Evolutionary conservation across 2,888 invertebrate species (phyloP), one percentile per base, ranked within the genome.

Genomic region (Formica aserva): DNA sequence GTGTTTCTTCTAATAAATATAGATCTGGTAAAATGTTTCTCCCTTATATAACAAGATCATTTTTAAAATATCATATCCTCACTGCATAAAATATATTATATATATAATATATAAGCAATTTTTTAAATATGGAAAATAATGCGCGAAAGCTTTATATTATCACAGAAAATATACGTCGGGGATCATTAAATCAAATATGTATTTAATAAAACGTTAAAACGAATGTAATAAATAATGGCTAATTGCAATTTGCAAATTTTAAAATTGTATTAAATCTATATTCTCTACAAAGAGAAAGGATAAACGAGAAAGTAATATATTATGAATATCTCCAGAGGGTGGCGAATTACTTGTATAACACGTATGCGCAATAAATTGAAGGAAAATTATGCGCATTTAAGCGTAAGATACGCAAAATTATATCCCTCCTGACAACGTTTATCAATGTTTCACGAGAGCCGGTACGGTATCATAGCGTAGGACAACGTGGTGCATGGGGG

Each of bases 341-440:
- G 52, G 35, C 52, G 66, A 55, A 41, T 67, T 77, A 65, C 66
- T 66, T 41, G 77, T 66, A 29, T 52, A 5, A 29, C 77, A 77
- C 77, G 77, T 55, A 38, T 38, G 35, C 32, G 38, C 77, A 15
- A 77, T 77, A 55, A 66, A 77, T 77, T n/a, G 29, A 41, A 77
- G 55, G 77, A 77, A 77, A 77, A 67, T 67, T 66, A 38, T 66
- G 66, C 38, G 65, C 52, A 52, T 52, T 76, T 65, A 65, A 75
- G 45, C 45, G 75, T 35, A 76, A 77, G 77, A 77, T 77, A 77
- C 66, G 66, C 67, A 22, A 29, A 66, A 38, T 66, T 41, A 66
- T 29, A 55, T 77, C n/a, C 18, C 38, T n/a, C 38, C 66, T 35
- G 77, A 77, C 77, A 77, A 67, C n/a, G 77, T 77, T 52, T 77